Base-by-base conservation (phyloP, 1,140 invertebrate species). In the Heliconius hermathena region DNA sequence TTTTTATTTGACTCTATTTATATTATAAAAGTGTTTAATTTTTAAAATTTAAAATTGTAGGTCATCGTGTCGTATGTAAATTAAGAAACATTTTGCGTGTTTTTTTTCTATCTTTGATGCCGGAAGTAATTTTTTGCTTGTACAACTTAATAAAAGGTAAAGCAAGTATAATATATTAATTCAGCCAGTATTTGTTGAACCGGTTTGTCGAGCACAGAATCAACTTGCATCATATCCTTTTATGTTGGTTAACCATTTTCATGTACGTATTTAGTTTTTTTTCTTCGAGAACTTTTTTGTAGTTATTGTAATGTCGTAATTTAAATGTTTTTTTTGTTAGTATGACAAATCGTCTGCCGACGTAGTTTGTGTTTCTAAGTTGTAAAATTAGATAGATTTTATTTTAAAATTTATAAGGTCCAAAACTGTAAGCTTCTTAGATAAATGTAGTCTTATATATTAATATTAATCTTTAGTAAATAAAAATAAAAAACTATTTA, bases 221-320 rank as follows among this genome's bases (percentile, higher is more conserved):
- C 16, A 36, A 38, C 11, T 75, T 75, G 60, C 74, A 60, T 75
- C 60, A 75, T 75, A 75, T 38, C 36, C 9, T 71, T 57, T 73
- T 76, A 75, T 41, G 70, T 80, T 73, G 71, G 74, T 80, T 36
- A 66, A 66, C 13, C 26, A 46, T 66, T 66, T 66, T 66, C 57
- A 66, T 66, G 29, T 66, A 29, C 60, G 22, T 13, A 66, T 66
- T 29, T 29, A 66, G 26, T 6, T 66, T 66, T 26, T 54, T 57
- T 57, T 18, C 2, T 6, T 57, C 8, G 54, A 57, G 54, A 9
- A 22, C 20, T 22, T 57, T 57, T 57, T 57, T 22, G 18, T 60
- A 11, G 8, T 66, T 26, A 66, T 29, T 66, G 22, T 16, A 13
- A 66, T 16, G 9, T 60, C 4, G 57, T 66, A 66, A 66, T 29